Conservation (phyloP, 2,888 invertebrate species). For the Serrognathus titanus region DNA sequence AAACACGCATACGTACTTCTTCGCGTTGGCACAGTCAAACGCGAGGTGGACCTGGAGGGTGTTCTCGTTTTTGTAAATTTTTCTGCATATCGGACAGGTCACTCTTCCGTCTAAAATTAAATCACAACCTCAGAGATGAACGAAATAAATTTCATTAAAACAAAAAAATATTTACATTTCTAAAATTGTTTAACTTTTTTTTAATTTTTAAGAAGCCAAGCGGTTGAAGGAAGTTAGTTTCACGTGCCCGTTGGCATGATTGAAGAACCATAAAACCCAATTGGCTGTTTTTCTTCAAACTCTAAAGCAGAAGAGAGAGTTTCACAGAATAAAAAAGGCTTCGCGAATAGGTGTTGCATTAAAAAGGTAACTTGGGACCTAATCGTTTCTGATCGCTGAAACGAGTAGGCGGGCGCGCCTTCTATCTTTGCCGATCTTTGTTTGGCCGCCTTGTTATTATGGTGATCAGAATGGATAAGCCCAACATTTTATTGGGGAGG, state of each 20-base stretch:
- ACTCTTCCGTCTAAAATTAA: conserved; percentile 9
- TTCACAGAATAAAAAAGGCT: too few relatives aligned
- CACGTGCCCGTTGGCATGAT: background rate
- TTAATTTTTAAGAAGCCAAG: background rate
- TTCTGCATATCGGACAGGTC: conserved; percentile 17
- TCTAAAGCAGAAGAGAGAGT: too few relatives aligned
- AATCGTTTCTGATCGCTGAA: too few relatives aligned
- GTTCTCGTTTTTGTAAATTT: conserved; percentile 19
- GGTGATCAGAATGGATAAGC: too few relatives aligned
- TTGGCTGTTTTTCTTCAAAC: too few relatives aligned
- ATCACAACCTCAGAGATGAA: background rate
- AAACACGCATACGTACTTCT: conserved; percentile 14
- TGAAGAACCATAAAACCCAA: background rate
- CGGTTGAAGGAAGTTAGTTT: background rate
- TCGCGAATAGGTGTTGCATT: too few relatives aligned
- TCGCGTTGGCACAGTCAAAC: conserved; percentile 19
- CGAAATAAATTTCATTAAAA: background rate
- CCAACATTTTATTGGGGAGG: too few relatives aligned
- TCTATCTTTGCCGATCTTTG: too few relatives aligned
- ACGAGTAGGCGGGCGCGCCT: too few relatives aligned
- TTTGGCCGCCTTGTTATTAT: too few relatives aligned
- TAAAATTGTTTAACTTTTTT: background rate
- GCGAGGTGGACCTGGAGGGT: conserved; percentile 19
- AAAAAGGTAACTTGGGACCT: too few relatives aligned
- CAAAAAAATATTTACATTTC: background rate